Evolutionary conservation across 2,888 invertebrate genomes (phyloP).

Genomic region (Acrobasis consociella): DNA sequence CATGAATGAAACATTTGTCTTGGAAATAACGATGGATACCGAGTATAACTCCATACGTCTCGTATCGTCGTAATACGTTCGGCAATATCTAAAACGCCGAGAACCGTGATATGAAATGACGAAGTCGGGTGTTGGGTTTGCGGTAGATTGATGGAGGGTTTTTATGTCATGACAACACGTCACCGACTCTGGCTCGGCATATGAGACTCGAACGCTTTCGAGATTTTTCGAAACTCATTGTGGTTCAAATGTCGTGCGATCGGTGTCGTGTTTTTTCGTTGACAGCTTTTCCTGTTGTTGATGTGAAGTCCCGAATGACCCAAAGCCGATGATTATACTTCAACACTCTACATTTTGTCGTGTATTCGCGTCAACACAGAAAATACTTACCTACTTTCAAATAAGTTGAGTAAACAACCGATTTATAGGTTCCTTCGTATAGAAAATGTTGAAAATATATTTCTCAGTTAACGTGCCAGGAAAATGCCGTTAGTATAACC

Average conservation of each 20-base stretch:
- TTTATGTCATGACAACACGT: conserved; percentile 68
- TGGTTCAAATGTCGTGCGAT: conserved; percentile 46
- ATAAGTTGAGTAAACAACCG: too few relatives aligned
- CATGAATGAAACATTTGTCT: too few relatives aligned
- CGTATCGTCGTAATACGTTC: too few relatives aligned
- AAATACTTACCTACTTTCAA: neutral
- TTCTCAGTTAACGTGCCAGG: neutral
- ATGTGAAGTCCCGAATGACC: neutral
- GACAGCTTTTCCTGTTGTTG: conserved; percentile 24
- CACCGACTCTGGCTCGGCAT: conserved; percentile 40
- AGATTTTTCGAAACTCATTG: conserved; percentile 56
- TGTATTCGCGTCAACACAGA: too few relatives aligned
- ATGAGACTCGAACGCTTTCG: conserved; percentile 58
- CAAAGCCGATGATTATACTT: too few relatives aligned
- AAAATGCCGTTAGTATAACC: conserved; percentile 15
- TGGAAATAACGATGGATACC: conserved; percentile 23
- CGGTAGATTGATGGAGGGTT: conserved; percentile 67
- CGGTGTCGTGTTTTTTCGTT: conserved; percentile 32
- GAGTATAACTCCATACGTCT: too few relatives aligned
- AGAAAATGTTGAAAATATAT: neutral
- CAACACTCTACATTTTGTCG: too few relatives aligned
- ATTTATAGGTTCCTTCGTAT: neutral
- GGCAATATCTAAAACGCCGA: conserved; percentile 54
- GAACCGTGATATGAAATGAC: conserved; percentile 56
- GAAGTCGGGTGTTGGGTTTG: conserved; percentile 57